Percentiles rank a stretch among this genome's conserved stretches.
Evolutionary conservation across 1,140 invertebrate species (phyloP).

Genomic region (Carcinoscorpius rotundicauda): DNA sequence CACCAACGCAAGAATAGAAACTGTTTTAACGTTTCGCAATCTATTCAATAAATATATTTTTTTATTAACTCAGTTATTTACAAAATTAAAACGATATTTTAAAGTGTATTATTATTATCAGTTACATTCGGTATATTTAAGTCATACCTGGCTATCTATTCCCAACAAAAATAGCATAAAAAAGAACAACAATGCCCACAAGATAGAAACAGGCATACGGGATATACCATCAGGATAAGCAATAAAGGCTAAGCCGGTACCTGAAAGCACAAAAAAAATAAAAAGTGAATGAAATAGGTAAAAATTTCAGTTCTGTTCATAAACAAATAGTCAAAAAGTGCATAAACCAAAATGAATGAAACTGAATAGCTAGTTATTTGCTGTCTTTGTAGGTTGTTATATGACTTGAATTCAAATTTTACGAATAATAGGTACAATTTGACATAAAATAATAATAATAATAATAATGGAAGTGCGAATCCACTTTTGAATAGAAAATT

Average conservation of each 20-base stretch:
- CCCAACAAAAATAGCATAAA: conserved; percentile 34
- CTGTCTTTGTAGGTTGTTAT: no score
- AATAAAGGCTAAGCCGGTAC: conserved; percentile 37
- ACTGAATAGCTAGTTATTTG: no score
- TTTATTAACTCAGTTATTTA: neutral
- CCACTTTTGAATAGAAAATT: no score
- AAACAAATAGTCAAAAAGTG: conserved; percentile 34
- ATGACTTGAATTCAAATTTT: no score
- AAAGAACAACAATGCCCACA: conserved; percentile 44
- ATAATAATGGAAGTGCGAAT: no score
- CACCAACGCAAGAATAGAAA: no score
- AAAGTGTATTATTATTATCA: neutral
- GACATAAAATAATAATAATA: no score
- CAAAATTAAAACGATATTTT: neutral
- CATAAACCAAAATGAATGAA: conserved; percentile 23
- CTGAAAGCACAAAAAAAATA: conserved; percentile 7
- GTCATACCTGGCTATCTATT: conserved; percentile 27
- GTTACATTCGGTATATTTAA: neutral
- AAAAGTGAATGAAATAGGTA: neutral
- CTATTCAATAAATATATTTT: neutral
- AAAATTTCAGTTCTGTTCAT: neutral
- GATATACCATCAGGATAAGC: conserved; percentile 44
- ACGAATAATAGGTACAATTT: no score
- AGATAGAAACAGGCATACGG: conserved; percentile 36
- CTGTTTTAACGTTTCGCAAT: no score